Conservation (phyloP, 2,888 invertebrate species). For the Fragum whitleyi region DNA sequence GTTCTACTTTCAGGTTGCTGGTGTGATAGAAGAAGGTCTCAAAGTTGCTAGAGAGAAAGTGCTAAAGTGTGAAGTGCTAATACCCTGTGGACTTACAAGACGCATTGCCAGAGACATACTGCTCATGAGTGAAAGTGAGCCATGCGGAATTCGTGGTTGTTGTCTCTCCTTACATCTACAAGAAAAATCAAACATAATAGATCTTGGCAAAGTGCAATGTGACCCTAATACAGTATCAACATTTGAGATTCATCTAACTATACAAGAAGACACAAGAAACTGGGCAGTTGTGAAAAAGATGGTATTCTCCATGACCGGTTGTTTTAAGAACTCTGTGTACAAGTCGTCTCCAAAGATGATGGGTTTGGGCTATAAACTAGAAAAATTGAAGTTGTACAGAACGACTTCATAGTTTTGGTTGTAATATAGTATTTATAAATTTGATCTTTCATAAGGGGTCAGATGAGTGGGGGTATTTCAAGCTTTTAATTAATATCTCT, state of each 20-base stretch:
- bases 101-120: constrained; percentile 92
- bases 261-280: constrained; percentile 94
- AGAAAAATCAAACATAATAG: constrained; percentile 86
- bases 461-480: no score
- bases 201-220: constrained; percentile 93
- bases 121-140: constrained; percentile 94
- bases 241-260: constrained; percentile 94
- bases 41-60: constrained; percentile 93
- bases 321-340: constrained; percentile 72
- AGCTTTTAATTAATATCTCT: no score
- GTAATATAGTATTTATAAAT: no score
- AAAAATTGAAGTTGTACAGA: constrained; percentile 95
- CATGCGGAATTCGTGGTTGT: constrained; percentile 94
- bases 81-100: constrained; percentile 93
- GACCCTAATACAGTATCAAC: constrained; percentile 95
- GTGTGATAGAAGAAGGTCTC: constrained; percentile 91
- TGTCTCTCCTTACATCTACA: constrained; percentile 94
- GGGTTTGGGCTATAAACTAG: constrained; percentile 95
- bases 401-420: constrained; percentile 11
- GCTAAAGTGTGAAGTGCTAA: constrained; percentile 92
- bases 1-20: constrained; percentile 88
- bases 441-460: no score
- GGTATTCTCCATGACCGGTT: constrained; percentile 85
- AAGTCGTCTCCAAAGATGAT: constrained; percentile 87
- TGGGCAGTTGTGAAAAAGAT: constrained; percentile 96